These are phyloP conservation scores for Schrankia costaestrigalis DNA, from an alignment of 2,888 invertebrate species.

Conservation along the genomic window DNA sequence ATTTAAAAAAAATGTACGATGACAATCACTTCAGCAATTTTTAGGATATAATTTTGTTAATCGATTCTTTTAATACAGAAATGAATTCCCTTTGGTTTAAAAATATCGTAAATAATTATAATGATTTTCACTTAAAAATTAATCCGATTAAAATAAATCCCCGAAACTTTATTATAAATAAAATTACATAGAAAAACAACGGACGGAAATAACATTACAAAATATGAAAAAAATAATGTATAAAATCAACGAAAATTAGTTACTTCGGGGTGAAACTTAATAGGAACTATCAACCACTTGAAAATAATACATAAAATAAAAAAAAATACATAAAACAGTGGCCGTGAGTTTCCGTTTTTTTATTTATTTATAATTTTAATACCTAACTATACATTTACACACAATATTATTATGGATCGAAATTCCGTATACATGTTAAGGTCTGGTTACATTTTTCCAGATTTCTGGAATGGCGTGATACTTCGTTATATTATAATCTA, in stretches of 20 bases:
- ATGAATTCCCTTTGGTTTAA: constrained; percentile 26
- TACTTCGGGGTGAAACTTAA: constrained; percentile 38
- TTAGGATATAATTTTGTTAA: constrained; percentile 5
- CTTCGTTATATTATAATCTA: constrained; percentile 2
- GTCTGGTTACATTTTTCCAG: constrained; percentile 16
- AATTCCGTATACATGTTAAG: constrained; percentile 30
- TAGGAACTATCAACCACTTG: constrained; percentile 75
- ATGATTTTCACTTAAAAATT: neutral
- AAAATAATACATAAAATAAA: constrained; percentile 41
- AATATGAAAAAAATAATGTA: constrained; percentile 14
- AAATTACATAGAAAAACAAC: constrained; percentile 35
- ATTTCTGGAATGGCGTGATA: constrained; percentile 7
- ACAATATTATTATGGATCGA: constrained; percentile 37
- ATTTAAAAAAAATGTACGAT: no score
- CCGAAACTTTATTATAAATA: no score
- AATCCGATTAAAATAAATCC: neutral
- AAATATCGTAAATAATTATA: constrained; percentile 9
- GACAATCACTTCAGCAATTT: no score
- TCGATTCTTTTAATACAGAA: constrained; percentile 8
- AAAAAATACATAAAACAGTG: constrained; percentile 47
- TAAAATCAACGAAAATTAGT: constrained; percentile 13
- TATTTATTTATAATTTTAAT: constrained; percentile 35
- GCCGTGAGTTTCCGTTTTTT: constrained; percentile 47
- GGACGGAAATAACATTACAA: constrained; percentile 41
- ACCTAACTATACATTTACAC: constrained; percentile 47